These are phyloP conservation scores for Hartigia nigra DNA, from an alignment of 2,888 invertebrate species.

Conservation along the genomic window DNA sequence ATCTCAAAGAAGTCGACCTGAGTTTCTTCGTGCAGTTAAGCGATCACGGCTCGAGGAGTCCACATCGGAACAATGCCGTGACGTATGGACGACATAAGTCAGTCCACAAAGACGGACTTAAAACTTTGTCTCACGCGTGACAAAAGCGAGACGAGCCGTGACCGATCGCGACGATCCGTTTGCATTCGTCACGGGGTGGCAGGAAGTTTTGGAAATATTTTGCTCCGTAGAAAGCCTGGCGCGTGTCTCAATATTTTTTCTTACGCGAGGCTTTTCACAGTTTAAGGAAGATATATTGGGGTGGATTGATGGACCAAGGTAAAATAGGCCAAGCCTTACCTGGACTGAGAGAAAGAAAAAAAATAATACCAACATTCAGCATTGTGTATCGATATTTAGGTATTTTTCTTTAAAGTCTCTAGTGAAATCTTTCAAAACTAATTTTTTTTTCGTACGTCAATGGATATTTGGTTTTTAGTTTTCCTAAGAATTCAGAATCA, in stretches of 20 bases:
- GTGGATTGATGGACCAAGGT: neutral
- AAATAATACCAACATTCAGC: neutral
- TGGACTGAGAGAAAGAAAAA: neutral
- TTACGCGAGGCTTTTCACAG: conserved; percentile 43
- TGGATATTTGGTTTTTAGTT: neutral
- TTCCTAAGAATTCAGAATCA: neutral
- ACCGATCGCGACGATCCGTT: conserved; percentile 31
- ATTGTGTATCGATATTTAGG: neutral
- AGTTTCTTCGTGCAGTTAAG: conserved; percentile 30
- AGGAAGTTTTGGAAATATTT: conserved; percentile 61
- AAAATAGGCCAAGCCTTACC: neutral
- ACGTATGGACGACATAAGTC: conserved; percentile 56
- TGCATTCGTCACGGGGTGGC: conserved; percentile 51
- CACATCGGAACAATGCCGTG: conserved; percentile 42
- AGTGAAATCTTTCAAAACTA: neutral
- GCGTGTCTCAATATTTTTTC: conserved; percentile 58
- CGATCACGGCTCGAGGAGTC: conserved; percentile 30
- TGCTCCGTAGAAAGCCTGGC: conserved; percentile 37
- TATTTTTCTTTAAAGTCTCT: neutral
- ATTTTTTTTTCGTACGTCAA: neutral
- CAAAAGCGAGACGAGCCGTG: conserved; percentile 27
- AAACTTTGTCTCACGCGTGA: conserved; percentile 44
- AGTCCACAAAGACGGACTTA: conserved; percentile 46
- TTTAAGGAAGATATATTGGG: conserved; percentile 46
- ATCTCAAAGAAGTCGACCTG: neutral